Percentiles rank a stretch among this genome's conserved stretches.
Evolutionary conservation across 2,888 invertebrate genomes (phyloP).

Genomic region (Metopia argyrocephala): DNA sequence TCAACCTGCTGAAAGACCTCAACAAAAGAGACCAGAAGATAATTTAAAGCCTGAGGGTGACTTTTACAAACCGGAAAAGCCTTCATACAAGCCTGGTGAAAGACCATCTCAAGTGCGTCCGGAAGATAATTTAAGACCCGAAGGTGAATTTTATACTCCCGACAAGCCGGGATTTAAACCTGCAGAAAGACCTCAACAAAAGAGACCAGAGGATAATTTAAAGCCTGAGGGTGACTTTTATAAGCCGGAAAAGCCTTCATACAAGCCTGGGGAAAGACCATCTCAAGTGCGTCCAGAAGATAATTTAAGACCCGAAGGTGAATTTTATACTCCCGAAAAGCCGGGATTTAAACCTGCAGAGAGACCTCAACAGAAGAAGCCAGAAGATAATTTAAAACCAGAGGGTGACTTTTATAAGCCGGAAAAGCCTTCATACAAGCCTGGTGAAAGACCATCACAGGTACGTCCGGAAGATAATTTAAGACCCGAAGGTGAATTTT

Average conservation of each 20-base stretch:
- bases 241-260: constrained; percentile 77
- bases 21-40: constrained; percentile 78
- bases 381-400: constrained; percentile 80
- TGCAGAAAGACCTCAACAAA: constrained; percentile 74
- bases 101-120: constrained; percentile 77
- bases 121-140: constrained; percentile 78
- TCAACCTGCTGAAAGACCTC: constrained; percentile 79
- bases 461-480: constrained; percentile 80
- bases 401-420: constrained; percentile 80
- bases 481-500: constrained; percentile 79
- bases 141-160: constrained; percentile 78
- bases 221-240: constrained; percentile 80
- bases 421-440: constrained; percentile 79
- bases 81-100: constrained; percentile 78
- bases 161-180: constrained; percentile 74
- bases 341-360: constrained; percentile 74
- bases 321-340: constrained; percentile 79
- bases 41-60: constrained; percentile 80
- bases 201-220: constrained; percentile 82
- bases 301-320: constrained; percentile 79
- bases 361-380: constrained; percentile 76
- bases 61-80: constrained; percentile 75
- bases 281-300: constrained; percentile 79
- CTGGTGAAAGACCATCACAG: constrained; percentile 78
- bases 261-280: constrained; percentile 74